Conservation (phyloP, 1,140 invertebrate genomes). For the Thrips palmi region DNA sequence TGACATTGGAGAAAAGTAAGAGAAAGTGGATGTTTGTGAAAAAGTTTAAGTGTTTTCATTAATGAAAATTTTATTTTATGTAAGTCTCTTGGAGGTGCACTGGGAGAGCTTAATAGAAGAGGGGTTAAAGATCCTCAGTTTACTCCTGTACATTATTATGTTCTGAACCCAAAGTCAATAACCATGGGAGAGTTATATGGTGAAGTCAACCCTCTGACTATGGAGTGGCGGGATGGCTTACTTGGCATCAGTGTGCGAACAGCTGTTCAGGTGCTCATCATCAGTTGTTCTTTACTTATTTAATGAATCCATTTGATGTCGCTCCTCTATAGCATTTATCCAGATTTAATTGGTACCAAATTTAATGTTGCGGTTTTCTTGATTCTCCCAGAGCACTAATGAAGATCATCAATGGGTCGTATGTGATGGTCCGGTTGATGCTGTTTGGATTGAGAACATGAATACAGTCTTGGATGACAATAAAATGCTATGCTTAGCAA, state of each 20-base stretch:
- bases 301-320: not conserved
- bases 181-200: slow-evolving; percentile 79
- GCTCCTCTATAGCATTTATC: no score
- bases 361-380: not conserved
- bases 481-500: slow-evolving; percentile 76
- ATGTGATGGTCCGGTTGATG: slow-evolving; percentile 83
- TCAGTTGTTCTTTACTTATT: slow-evolving; percentile 5
- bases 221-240: slow-evolving; percentile 83
- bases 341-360: not conserved
- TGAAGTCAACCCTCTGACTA: slow-evolving; percentile 60
- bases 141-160: slow-evolving; percentile 41
- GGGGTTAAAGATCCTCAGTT: slow-evolving; percentile 33
- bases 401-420: slow-evolving; percentile 65
- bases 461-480: slow-evolving; percentile 88
- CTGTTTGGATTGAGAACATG: slow-evolving; percentile 91
- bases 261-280: slow-evolving; percentile 35
- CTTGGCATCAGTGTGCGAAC: slow-evolving; percentile 48
- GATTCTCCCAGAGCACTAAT: slow-evolving; percentile 22
- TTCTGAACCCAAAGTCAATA: slow-evolving; percentile 76
- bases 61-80: no score
- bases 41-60: no score
- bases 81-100: slow-evolving; percentile 43
- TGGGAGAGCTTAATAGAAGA: slow-evolving; percentile 35
- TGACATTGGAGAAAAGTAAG: no score
- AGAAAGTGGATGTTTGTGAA: no score